These are phyloP conservation scores for Eublepharis macularius DNA, from an alignment of 2,113 vertebrate species.

Conservation along the genomic window DNA sequence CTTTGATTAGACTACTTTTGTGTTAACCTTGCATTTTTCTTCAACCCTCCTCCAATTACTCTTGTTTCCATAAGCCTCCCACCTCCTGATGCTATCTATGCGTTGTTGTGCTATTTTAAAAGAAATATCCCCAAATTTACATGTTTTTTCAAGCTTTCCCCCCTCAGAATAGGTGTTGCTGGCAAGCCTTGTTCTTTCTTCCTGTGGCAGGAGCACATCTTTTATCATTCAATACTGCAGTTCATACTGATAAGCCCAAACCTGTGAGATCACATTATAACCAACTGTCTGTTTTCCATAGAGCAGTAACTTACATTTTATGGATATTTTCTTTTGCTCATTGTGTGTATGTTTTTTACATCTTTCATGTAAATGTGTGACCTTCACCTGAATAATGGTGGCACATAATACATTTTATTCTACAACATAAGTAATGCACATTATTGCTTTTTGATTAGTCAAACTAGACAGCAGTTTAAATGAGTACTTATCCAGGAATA, in stretches of 20 bases:
- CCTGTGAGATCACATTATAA: not conserved
- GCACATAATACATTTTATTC: constrained; percentile 27
- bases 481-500: constrained; percentile 42
- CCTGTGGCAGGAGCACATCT: too few relatives aligned
- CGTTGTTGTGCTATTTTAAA: too few relatives aligned
- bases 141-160: too few relatives aligned
- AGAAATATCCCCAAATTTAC: too few relatives aligned
- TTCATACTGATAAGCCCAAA: not conserved
- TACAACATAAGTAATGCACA: not conserved
- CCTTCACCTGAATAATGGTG: not conserved
- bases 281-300: not conserved
- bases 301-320: constrained; percentile 5
- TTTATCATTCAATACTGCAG: too few relatives aligned
- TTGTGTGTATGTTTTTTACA: not conserved
- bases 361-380: constrained; percentile 23
- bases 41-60: too few relatives aligned
- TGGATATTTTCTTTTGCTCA: constrained; percentile 1
- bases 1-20: too few relatives aligned
- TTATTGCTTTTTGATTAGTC: constrained; percentile 42
- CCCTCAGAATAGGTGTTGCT: too few relatives aligned
- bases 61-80: too few relatives aligned
- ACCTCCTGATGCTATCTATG: too few relatives aligned
- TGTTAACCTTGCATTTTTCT: too few relatives aligned
- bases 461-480: constrained; percentile 44
- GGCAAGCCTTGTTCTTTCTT: too few relatives aligned